Base-by-base conservation (phyloP, 2,888 invertebrate genomes). In the Morinoia aosen region DNA sequence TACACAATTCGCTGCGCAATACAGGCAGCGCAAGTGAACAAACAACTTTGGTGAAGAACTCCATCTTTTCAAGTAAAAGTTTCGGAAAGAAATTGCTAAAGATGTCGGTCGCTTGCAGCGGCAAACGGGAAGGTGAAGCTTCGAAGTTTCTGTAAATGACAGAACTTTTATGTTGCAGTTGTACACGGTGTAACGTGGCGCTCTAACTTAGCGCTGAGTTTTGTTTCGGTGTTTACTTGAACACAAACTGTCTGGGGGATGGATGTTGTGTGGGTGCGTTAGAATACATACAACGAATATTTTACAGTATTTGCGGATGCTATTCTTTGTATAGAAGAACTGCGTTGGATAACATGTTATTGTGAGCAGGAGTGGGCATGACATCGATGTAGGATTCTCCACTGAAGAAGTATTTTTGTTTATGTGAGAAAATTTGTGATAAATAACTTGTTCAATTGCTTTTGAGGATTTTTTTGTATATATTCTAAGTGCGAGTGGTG, bases 11-110 rank as follows among this genome's bases (percentile, higher is more conserved):
- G 10, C 90, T 19, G 90, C 90, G 90, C 90, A 90, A 90, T 90
- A 90, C 33, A 11, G 90, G 48, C 39, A 90, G 48, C 40, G 40
- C 12, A 7, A 90, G 48, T 48, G 90, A 48, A 90, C 90, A 90
- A 90, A 90, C 90, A 90, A 39, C 48, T 40, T 14, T 48, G 39
- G 39, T 48, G 90, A 39, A 90, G 48, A 90, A 90, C 90, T 90
- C 39, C 90, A 90, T 90, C 90, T 90, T 48, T 90, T 39, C 90
- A 48, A 90, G 48, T 90, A 90, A 90, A 90, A 90, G 48, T 39
- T 90, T 33, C 10, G 90, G 16, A 12, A 40, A 90, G 90, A 90
- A 90, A 90, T 76, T 40, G 90, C 33, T 12, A 90, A 90, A 48
- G 90, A 48, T 90, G 14, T 90, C 90, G 90, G 90, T 90, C 90